Percentiles rank a stretch among this genome's conserved stretches.
These are phyloP conservation scores for Cloeon dipterum DNA, from an alignment of 2,888 invertebrate species.

Conservation along the genomic window DNA sequence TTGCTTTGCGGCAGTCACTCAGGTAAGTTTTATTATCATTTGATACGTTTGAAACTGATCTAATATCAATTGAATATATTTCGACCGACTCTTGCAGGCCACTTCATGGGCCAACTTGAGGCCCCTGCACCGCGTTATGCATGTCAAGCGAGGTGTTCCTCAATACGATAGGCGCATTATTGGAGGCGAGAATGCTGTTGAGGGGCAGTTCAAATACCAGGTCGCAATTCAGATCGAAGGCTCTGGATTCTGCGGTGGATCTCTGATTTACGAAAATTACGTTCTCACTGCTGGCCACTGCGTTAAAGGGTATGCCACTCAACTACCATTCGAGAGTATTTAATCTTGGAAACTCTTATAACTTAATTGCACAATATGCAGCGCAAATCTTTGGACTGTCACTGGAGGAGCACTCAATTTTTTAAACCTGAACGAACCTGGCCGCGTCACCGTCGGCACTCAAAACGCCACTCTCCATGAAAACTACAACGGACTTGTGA, in stretches of 20 bases:
- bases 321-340: no score
- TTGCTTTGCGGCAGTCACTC: no score
- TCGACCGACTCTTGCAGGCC: no score
- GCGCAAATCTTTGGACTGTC: neutral
- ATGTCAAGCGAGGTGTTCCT: no score
- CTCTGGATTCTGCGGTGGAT: constrained; percentile 10
- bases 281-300: constrained; percentile 11
- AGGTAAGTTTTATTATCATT: no score
- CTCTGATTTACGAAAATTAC: constrained; percentile 8
- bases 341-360: no score
- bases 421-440: constrained; percentile 6
- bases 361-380: no score
- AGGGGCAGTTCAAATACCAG: constrained; percentile 2
- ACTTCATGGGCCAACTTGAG: no score
- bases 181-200: neutral
- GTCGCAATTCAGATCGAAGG: constrained; percentile 4
- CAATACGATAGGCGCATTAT: neutral
- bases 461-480: constrained; percentile 9
- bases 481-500: constrained; percentile 7
- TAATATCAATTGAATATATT: no score
- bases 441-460: constrained; percentile 7
- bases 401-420: constrained; percentile 7
- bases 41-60: no score
- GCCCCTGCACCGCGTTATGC: no score
- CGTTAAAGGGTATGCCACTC: constrained; percentile 8